Evolutionary conservation across 1,140 invertebrate species (phyloP), one percentile per base, ranked within the genome.

Genomic region (Oscheius sp.): DNA sequence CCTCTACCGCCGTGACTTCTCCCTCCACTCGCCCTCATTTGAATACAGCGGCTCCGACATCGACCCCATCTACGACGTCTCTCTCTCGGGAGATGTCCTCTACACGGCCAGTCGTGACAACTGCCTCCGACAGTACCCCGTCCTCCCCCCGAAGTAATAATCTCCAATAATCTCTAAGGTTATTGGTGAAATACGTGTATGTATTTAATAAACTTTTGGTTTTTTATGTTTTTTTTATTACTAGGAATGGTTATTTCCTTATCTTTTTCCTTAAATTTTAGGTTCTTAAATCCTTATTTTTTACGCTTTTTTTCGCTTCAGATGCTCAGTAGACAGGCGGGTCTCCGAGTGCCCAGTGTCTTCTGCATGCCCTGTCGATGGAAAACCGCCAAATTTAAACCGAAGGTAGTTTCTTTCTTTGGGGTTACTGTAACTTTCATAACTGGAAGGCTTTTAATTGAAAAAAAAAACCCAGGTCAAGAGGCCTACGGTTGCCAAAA

Each of bases 1-100:
- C 87, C 79, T 87, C 87, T 79, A 90, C 91, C 84, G 90, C 89
- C 1, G 88, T 88, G 1, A 88, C 89, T 79, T 87, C 86, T 52
- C 86, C 80, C 64, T 81, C 85, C 38, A 82, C 72, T 84, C 64
- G 81, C 83, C 4, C 82, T 87, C 68, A 87, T 84, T 65, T 74
- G 77, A 42, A 68, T 89, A 1, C 87, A 89, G 90, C 23, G 91
- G 90, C 0, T 87, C 90, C 2, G 88, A 91, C 78, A 90, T 88
- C 85, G 90, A 91, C 55, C 85, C 85, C 2, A 61, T 87, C 2
- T 86, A 87, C 73, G 79, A 79, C 66, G 74, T 85, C 28, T 78
- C 75, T 13, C 67, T 73, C 67, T 81, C 85, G 73, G 76, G 79
- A n/a, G 79, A 69, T 1, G 69, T 77, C 75, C 67, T 87, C 7